These are phyloP conservation scores for Ondatra zibethicus DNA, from an alignment of 2,113 vertebrate genomes.

Conservation along the genomic window DNA sequence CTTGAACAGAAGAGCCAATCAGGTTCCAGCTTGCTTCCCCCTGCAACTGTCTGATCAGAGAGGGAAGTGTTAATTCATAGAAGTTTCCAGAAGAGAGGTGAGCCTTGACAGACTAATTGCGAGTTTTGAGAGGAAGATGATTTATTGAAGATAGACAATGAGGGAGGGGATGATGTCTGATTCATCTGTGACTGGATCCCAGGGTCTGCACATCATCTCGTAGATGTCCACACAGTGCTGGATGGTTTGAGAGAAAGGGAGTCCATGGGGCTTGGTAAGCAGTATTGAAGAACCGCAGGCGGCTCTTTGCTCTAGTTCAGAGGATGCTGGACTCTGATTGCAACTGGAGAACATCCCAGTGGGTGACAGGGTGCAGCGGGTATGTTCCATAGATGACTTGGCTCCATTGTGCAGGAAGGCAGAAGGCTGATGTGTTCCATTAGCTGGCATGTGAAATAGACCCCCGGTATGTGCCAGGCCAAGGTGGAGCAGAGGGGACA, in stretches of 20 bases:
- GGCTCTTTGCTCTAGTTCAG: not conserved
- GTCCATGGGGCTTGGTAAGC: not conserved
- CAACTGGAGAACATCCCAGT: not conserved
- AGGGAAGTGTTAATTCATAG: not conserved
- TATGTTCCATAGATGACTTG: no score
- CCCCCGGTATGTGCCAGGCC: not conserved
- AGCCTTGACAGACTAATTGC: not conserved
- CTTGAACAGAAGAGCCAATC: not conserved
- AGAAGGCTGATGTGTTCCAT: not conserved
- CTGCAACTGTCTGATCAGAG: not conserved
- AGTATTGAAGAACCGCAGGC: not conserved
- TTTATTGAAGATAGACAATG: not conserved
- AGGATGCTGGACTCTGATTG: not conserved
- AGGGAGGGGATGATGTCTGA: not conserved
- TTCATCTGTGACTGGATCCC: not conserved
- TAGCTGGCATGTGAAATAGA: not conserved
- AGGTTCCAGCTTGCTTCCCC: not conserved
- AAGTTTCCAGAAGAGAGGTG: not conserved
- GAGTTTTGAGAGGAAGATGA: not conserved
- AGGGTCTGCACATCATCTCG: fast-evolving
- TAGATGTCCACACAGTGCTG: not conserved
- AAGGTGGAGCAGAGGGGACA: not conserved
- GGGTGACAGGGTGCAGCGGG: not conserved
- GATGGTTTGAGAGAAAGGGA: not conserved
- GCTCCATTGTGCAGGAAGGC: not conserved